Percentiles rank a stretch among this genome's conserved stretches.
phyloP scores from a whole-genome alignment of 2,888 invertebrate genomes.

The Exephanes ischioxanthus region DNA sequence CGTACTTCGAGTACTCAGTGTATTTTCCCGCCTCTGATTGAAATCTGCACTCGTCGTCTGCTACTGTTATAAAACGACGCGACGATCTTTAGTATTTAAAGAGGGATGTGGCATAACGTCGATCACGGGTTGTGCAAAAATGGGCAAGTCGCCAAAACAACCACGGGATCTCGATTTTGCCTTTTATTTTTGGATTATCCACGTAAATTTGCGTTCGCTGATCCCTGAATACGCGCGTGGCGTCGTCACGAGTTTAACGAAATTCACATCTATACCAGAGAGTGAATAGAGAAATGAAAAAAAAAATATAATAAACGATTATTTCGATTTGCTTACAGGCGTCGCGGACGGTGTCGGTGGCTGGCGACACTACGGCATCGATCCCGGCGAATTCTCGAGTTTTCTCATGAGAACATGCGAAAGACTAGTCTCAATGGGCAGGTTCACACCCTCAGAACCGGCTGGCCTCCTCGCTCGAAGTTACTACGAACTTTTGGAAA shows the following conservation, averaged over 20 bases:
- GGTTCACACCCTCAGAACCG: slow-evolving; percentile 94
- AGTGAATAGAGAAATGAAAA: neutral
- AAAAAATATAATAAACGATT: slow-evolving; percentile 19
- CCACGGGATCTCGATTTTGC: slow-evolving; percentile 42
- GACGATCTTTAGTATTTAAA: neutral
- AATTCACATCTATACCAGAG: neutral
- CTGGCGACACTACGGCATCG: slow-evolving; percentile 98
- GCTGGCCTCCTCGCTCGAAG: slow-evolving; percentile 95
- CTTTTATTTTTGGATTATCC: slow-evolving; percentile 59
- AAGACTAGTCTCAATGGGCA: slow-evolving; percentile 94
- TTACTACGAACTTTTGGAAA: slow-evolving; percentile 96
- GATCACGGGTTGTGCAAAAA: slow-evolving; percentile 68
- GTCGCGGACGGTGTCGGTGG: slow-evolving; percentile 99
- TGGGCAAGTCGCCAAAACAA: slow-evolving; percentile 69
- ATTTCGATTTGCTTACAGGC: slow-evolving; percentile 87
- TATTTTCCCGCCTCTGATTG: neutral
- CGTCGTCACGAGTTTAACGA: slow-evolving; percentile 39
- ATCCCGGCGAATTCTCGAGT: slow-evolving; percentile 98
- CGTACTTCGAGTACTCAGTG: too few relatives aligned
- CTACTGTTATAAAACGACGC: neutral
- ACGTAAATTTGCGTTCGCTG: slow-evolving; percentile 36
- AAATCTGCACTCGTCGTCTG: neutral
- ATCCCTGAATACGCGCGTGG: neutral
- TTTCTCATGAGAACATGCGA: slow-evolving; percentile 98
- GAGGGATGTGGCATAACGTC: slow-evolving; percentile 69